Percentiles rank a stretch among this genome's conserved stretches.
phyloP scores from a whole-genome alignment of 2,113 vertebrate genomes.

The Myiagra hebetior region DNA sequence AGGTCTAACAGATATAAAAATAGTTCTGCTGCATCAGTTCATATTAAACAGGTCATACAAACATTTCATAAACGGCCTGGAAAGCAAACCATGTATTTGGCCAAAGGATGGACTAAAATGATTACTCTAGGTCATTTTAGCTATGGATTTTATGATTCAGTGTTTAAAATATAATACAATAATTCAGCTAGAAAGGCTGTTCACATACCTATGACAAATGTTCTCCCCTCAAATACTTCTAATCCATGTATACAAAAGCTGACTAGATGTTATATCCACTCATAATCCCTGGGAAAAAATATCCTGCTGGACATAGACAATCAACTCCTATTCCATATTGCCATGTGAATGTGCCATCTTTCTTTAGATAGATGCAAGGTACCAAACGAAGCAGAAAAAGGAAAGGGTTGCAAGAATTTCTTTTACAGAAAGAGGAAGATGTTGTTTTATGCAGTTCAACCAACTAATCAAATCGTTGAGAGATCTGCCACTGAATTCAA shows the following conservation, averaged over 20 bases:
- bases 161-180: neutral
- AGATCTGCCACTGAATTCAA: constrained; percentile 44
- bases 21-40: neutral
- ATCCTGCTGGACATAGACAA: constrained; percentile 43
- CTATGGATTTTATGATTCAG: neutral
- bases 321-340: constrained; percentile 27
- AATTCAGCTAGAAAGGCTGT: constrained; percentile 25
- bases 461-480: constrained; percentile 22
- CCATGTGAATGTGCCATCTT: constrained; percentile 27
- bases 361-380: constrained; percentile 12
- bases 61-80: neutral
- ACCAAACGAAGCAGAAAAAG: constrained; percentile 48
- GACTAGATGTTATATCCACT: constrained; percentile 39
- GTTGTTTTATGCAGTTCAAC: constrained; percentile 12
- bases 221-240: neutral
- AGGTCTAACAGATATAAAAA: neutral
- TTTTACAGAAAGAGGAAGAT: neutral
- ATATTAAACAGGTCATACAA: neutral
- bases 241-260: neutral
- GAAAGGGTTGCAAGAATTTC: constrained; percentile 29
- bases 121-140: neutral
- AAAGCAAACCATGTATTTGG: accelerated
- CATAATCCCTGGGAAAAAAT: constrained; percentile 10
- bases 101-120: neutral
- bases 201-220: neutral